Evolutionary conservation across 2,797 vertebrate genomes (phyloP).

Genomic region (Rhyacichthys aspro): DNA sequence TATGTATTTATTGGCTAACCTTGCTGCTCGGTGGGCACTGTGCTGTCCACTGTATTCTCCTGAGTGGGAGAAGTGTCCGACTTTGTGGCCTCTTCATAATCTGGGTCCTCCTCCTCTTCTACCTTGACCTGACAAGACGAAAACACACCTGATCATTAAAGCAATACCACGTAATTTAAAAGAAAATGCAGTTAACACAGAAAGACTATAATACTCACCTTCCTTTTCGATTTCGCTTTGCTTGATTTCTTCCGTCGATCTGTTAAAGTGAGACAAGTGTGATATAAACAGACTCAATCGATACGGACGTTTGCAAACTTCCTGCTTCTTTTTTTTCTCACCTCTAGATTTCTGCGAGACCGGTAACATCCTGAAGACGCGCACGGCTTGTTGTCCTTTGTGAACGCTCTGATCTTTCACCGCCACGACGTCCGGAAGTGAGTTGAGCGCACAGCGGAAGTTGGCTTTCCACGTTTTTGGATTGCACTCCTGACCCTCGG

Average conservation of each 20-base stretch:
- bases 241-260: constrained; percentile 83
- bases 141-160: background rate
- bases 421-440: constrained; percentile 93
- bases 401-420: constrained; percentile 92
- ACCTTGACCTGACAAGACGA: background rate
- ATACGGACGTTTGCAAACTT: constrained; percentile 6
- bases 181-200: too few species aligned
- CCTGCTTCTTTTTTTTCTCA: constrained; percentile 50
- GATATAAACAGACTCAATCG: too few species aligned
- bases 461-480: constrained; percentile 99
- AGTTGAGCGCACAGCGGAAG: constrained; percentile 98
- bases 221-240: constrained; percentile 77
- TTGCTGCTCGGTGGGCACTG: constrained; percentile 55
- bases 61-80: constrained; percentile 60
- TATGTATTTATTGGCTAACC: constrained; percentile 23
- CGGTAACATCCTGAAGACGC: constrained; percentile 93
- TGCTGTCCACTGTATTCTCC: constrained; percentile 83
- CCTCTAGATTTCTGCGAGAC: constrained; percentile 73
- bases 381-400: constrained; percentile 90
- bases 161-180: too few species aligned
- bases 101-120: constrained; percentile 65
- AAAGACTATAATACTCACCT: constrained; percentile 72
- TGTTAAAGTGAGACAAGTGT: constrained; percentile 54
- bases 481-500: constrained; percentile 81
- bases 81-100: constrained; percentile 25